Evolutionary conservation across 92 coral and sea anemone species (phyloP).

Genomic region (Parazoanthus darwini): DNA sequence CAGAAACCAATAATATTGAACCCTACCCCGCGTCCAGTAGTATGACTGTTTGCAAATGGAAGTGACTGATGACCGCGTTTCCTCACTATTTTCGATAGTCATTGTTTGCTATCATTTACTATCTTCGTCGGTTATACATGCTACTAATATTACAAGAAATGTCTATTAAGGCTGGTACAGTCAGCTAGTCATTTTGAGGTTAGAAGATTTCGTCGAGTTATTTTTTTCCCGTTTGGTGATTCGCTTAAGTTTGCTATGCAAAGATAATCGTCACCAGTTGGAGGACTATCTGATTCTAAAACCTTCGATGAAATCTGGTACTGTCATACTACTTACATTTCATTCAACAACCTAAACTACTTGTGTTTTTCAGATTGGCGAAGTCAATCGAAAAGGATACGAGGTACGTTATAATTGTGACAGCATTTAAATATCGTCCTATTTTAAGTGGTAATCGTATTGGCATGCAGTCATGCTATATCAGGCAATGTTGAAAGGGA

Average conservation of each 20-base stretch:
- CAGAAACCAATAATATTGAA: too few relatives aligned
- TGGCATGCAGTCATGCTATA: neutral
- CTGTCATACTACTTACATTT: too few relatives aligned
- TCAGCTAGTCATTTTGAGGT: too few relatives aligned
- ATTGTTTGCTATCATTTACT: neutral
- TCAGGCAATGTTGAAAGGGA: neutral
- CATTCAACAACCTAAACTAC: too few relatives aligned
- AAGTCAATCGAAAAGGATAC: slow-evolving; percentile 77
- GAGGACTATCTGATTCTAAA: neutral
- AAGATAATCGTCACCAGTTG: neutral
- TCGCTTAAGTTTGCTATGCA: too few relatives aligned
- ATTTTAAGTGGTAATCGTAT: neutral
- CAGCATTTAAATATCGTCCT: neutral
- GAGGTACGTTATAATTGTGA: slow-evolving; percentile 62
- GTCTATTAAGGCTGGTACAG: too few relatives aligned
- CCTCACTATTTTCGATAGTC: neutral
- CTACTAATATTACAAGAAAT: neutral
- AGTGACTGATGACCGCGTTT: too few relatives aligned
- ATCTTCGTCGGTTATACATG: too few relatives aligned
- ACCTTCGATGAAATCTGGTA: neutral
- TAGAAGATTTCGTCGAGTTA: too few relatives aligned
- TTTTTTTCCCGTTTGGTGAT: neutral
- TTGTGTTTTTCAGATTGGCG: slow-evolving; percentile 75
- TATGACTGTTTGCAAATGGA: neutral
- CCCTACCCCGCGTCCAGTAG: neutral